Base-by-base conservation (phyloP, 2,888 invertebrate species). In the Drosophila lacicola region DNA sequence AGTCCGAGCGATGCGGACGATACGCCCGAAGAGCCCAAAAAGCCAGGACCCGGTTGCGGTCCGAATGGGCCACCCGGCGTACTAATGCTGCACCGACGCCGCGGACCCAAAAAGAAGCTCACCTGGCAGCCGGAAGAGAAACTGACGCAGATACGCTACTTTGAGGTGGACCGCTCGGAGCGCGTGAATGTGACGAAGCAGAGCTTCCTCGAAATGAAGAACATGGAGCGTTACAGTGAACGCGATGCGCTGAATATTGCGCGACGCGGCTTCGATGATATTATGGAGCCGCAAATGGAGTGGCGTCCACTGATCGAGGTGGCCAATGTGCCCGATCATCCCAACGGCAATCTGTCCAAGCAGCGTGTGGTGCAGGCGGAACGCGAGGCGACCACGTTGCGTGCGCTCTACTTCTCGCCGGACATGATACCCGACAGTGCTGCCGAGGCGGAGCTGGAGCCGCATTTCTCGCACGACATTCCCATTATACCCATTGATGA, bases 151-250 rank as follows among this genome's bases (percentile, higher is more conserved):
- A 94, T 97, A 63, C 95, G 96, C 85, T 98, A 95, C 92, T 99
- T 99, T 92, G 98, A 98, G 92, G 93, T 98, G 79, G 98, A 99
- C 92, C 98, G 98, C 93, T 98, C 96, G 14, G 99, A 99, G 93
- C 94, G 99, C 90, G 97, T 98, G 2, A 99, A 99, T 93, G 98
- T 99, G 1, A 98, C 96, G 3, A 97, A 96, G 92, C 96, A 95
- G 36, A 90, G 71, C 44, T 98, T 98, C 92, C 96, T 95, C 37
- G 98, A 98, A 88, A 96, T 98, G 96, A 97, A 97, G 90, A 95
- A 96, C 91, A 95, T 97, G 93, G 99, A 99, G 91, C 95, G 96
- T 88, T 94, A 95, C 68, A 94, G 96, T 83, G 99, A 99, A 93
- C 94, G 97, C 57, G 96, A 97, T 90, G 95, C 96, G n/a, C 94